Evolutionary conservation across 2,797 vertebrate species (phyloP), one percentile per base, ranked within the genome.

Genomic region (Nothura maculosa): DNA sequence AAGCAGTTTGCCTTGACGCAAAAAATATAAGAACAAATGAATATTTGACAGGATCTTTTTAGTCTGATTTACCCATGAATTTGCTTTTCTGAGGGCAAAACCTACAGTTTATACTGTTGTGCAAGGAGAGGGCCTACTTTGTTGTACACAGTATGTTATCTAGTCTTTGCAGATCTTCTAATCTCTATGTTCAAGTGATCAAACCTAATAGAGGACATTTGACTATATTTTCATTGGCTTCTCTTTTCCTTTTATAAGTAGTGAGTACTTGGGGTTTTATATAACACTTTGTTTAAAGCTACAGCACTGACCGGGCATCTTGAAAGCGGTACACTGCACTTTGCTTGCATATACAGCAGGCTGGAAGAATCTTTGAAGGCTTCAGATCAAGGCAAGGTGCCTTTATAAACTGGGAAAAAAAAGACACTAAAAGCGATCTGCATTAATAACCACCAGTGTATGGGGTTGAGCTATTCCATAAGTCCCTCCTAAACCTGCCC

Each of bases 331-430:
- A 60, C 0, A 0, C 12, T 32, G 19, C 12, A 0, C 7, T 57
- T 10, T 42, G 32, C 20, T 18, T 55, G 43, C 2, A 1, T 34
- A 17, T 0, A 0, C 34, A 67, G 48, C 52, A 64, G 40, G 58
- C 55, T 60, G 43, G 70, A 58, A 67, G 81, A 32, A 69, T 45
- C 19, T 36, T 28, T 42, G 62, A 66, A 70, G 38, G 19, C 48
- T 81, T 92, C 19, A 52, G 11, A 20, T 2, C 1, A 5, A 62
- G n/a, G 10, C 30, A 30, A 10, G 12, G 36, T 0, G 4, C 24
- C n/a, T 32, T 83, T 20, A 42, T 2, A 2, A 1, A 1, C 19
- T 43, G 15, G 30, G 28, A 32, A 45, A 28, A 19, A 57, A 28
- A 30, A 18, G 16, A 9, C 9, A 42, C 6, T 30, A 30, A 25